Percentiles rank a stretch among this genome's conserved stretches.
These are phyloP conservation scores for Ricordea florida DNA, from an alignment of 92 coral and sea anemone species.

Conservation along the genomic window DNA sequence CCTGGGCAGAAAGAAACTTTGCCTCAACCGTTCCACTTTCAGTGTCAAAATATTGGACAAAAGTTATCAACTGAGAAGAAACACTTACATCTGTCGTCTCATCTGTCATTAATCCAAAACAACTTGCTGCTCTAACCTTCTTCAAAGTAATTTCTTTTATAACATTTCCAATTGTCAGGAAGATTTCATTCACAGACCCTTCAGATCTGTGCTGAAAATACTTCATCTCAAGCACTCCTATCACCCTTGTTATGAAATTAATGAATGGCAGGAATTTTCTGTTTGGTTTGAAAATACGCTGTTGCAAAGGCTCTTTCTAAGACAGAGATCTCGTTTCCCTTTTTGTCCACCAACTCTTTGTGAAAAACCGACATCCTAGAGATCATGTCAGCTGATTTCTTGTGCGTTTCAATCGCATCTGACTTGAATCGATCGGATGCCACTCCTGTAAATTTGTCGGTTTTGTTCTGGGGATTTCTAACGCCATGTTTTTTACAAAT, in stretches of 20 bases:
- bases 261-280: slow-evolving; percentile 6
- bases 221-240: slow-evolving; percentile 18
- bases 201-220: slow-evolving; percentile 18
- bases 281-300: slow-evolving; percentile 23
- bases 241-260: slow-evolving; percentile 34
- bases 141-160: neutral
- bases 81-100: slow-evolving; percentile 30
- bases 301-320: slow-evolving; percentile 11
- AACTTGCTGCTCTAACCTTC: slow-evolving; percentile 35
- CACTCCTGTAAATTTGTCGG: too few species aligned
- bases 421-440: too few species aligned
- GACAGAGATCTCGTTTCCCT: slow-evolving; percentile 30
- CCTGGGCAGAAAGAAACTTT: slow-evolving; percentile 30
- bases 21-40: neutral
- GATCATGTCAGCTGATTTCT: slow-evolving; percentile 25
- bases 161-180: slow-evolving; percentile 18
- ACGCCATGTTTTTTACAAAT: slow-evolving; percentile 13
- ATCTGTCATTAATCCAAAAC: slow-evolving; percentile 23
- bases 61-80: slow-evolving; percentile 7
- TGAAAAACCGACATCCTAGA: slow-evolving; percentile 35
- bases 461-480: slow-evolving; percentile 20
- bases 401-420: too few species aligned
- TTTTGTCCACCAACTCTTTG: slow-evolving; percentile 26
- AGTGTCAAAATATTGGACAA: slow-evolving; percentile 1
- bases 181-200: slow-evolving; percentile 14